These are phyloP conservation scores for Pelecanus crispus DNA, from an alignment of 2,113 vertebrate genomes.

Conservation along the genomic window DNA sequence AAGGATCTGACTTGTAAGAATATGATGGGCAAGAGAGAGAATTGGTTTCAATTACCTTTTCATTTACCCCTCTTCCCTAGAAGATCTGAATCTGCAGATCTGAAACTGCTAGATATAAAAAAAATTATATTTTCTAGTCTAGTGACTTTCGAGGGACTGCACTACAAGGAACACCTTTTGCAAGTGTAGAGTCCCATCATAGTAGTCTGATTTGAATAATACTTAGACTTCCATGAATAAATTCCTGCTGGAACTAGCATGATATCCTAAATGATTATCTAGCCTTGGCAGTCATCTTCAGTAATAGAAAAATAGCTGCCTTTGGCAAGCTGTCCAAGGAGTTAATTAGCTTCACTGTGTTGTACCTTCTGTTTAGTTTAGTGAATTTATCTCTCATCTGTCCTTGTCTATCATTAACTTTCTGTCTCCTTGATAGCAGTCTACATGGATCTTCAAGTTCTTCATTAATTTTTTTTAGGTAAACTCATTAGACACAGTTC, in stretches of 20 bases:
- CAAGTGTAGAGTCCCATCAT: not conserved
- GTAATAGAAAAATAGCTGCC: not conserved
- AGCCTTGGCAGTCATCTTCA: not conserved
- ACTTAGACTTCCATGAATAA: not conserved
- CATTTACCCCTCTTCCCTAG: not conserved
- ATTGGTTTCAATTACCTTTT: not conserved
- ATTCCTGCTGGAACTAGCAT: not conserved
- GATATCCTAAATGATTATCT: not conserved
- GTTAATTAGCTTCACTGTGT: not conserved
- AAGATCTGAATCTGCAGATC: not conserved
- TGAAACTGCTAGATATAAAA: not conserved
- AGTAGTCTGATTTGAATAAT: not conserved
- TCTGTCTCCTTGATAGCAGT: not conserved
- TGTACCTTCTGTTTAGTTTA: constrained; percentile 18
- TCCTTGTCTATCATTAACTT: constrained; percentile 19
- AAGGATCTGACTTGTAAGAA: not conserved
- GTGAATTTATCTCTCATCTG: not conserved
- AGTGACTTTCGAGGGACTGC: not conserved
- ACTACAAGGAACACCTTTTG: not conserved
- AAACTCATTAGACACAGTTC: constrained; percentile 18
- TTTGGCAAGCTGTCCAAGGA: constrained; percentile 26
- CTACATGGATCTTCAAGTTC: not conserved
- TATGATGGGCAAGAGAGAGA: not conserved
- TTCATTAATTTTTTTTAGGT: not conserved
- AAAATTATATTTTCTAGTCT: not conserved